A percentile compares a stretch with the other conserved stretches of the same genome.
Evolutionary conservation across 2,113 vertebrate genomes (phyloP).

Genomic region (Apodemus speciosus): DNA sequence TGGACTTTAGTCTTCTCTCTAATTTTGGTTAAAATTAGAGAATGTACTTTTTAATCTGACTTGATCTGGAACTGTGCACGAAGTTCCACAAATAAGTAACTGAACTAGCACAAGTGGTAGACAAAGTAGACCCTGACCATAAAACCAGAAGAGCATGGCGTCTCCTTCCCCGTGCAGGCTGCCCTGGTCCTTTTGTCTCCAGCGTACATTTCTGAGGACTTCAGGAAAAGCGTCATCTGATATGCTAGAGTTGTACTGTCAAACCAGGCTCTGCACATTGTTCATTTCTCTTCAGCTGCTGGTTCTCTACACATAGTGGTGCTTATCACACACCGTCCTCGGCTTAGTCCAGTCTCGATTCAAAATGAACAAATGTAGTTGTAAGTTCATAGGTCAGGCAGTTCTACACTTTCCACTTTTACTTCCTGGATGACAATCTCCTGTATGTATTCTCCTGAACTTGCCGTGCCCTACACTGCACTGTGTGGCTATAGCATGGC

Average conservation of each 20-base stretch:
- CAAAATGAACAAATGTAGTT: not conserved
- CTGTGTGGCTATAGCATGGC: not conserved
- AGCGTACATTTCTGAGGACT: not conserved
- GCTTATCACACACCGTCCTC: not conserved
- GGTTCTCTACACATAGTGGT: not conserved
- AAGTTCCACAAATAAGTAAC: not conserved
- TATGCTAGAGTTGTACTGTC: not conserved
- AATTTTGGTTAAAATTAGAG: not conserved
- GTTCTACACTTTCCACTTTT: not conserved
- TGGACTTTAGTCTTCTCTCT: not conserved
- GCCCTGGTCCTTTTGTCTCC: not conserved
- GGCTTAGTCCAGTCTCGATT: not conserved
- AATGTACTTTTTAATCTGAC: not conserved
- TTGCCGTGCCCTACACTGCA: not conserved
- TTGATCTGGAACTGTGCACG: fast-evolving
- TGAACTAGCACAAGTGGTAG: not conserved
- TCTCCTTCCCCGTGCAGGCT: not conserved
- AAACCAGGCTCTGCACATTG: not conserved
- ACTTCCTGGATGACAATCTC: not conserved
- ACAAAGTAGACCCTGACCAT: not conserved
- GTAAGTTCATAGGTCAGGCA: not conserved
- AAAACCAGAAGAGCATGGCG: not conserved
- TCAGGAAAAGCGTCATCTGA: not conserved
- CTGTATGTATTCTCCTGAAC: not conserved
- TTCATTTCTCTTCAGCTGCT: not conserved